These are phyloP conservation scores for Coelopa frigida DNA, from an alignment of 1,140 invertebrate species.

Conservation along the genomic window DNA sequence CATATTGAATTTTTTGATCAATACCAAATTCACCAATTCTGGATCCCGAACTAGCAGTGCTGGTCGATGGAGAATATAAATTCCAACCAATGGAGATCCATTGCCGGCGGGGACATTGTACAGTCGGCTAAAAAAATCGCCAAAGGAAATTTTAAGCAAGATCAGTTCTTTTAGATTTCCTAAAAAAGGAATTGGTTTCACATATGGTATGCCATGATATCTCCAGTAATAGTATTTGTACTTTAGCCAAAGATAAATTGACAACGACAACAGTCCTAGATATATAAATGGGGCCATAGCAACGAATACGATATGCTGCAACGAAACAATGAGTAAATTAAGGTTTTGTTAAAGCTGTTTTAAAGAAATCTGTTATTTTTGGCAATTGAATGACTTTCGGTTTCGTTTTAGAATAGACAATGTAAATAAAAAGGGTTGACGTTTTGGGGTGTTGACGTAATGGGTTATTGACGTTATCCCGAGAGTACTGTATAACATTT, in stretches of 20 bases:
- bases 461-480: too few species aligned
- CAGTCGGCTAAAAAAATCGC: conserved; percentile 31
- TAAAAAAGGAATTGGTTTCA: conserved; percentile 19
- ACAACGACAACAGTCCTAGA: too few species aligned
- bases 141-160: conserved; percentile 27
- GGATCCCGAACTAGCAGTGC: conserved; percentile 48
- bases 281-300: too few species aligned
- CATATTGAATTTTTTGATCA: conserved; percentile 47
- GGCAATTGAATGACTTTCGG: too few species aligned
- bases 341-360: too few species aligned
- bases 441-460: too few species aligned
- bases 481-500: too few species aligned
- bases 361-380: too few species aligned
- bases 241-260: conserved; percentile 17
- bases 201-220: background rate
- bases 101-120: conserved; percentile 18
- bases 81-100: conserved; percentile 29
- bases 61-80: conserved; percentile 45
- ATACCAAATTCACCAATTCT: conserved; percentile 47
- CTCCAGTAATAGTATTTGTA: conserved; percentile 16
- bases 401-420: too few species aligned
- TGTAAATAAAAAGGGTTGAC: too few species aligned
- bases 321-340: too few species aligned
- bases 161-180: conserved; percentile 31
- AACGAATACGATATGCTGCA: too few species aligned